Base-by-base conservation (phyloP, 2,888 invertebrate species). In the Dusona sp. region DNA sequence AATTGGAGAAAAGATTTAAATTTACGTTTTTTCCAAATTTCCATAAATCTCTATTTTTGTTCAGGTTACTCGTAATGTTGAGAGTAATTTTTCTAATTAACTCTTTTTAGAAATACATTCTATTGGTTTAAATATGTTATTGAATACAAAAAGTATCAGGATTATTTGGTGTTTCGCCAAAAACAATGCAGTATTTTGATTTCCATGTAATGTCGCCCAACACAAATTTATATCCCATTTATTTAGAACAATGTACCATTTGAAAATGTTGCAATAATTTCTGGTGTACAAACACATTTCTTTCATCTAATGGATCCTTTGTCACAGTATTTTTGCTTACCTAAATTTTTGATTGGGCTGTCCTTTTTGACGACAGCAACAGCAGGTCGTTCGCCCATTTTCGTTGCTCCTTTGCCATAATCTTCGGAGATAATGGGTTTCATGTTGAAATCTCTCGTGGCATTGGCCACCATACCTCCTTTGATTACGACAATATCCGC, bases 401-500 rank as follows among this genome's bases (percentile, higher is more conserved):
- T 95, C 0, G 95, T 95, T 1, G 95, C 95, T 89, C 96, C 96
- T 2, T 92, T 91, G 0, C 96, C 96, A 79, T 96, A 96, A n/a
- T 96, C 95, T 91, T 97, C 97, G 67, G 95, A 95, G 90, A 96
- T 95, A 0, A 97, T 96, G 0, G 97, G 96, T 88, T 95, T 95
- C 0, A 96, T 93, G 88, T 95, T 95, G 93, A 95, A 96, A 64
- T 96, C 95, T 68, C 95, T 95, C 7, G 95, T 94, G 0, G 95
- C 96, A 0, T 94, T 91, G 0, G 95, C 95, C 0, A 96, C 96
- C 48, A 94, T 92, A 94, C 96, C 93, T 91, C 96, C 96, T 84
- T 97, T 97, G 7, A 97, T 95, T 0, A 96, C 95, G 25, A 97
- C 95, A 36, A 97, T 93, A 90, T 98, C 97, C 9, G 97, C 97